These are phyloP conservation scores for Corythoichthys haematopterus DNA, from an alignment of 2,113 vertebrate genomes.

Conservation along the genomic window DNA sequence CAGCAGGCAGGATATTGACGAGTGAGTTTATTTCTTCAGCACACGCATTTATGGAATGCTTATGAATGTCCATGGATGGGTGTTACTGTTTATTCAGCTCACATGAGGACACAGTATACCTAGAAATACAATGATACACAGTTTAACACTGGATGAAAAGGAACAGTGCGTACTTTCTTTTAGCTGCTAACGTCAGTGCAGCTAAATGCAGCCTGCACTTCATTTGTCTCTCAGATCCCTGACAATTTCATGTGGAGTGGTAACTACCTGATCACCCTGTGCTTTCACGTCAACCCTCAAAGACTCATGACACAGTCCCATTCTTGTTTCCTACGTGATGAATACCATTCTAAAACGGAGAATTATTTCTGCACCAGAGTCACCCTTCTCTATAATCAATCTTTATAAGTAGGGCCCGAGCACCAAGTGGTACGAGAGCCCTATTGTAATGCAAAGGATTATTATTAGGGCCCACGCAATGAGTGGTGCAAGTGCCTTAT, in stretches of 20 bases:
- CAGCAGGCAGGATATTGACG: not conserved
- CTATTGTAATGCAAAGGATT: too few relatives aligned
- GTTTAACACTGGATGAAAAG: not conserved
- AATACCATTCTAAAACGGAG: slow-evolving; percentile 27
- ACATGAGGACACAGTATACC: not conserved
- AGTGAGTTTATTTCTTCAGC: not conserved
- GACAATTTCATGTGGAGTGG: slow-evolving; percentile 20
- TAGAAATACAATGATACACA: not conserved
- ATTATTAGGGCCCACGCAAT: too few relatives aligned
- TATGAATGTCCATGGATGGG: not conserved
- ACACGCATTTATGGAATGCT: not conserved
- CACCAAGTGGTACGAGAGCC: too few relatives aligned
- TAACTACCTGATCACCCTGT: slow-evolving; percentile 4
- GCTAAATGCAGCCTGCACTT: not conserved
- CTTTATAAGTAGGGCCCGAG: not conserved
- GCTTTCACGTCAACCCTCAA: slow-evolving; percentile 2
- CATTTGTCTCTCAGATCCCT: not conserved
- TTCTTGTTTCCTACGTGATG: slow-evolving; percentile 1
- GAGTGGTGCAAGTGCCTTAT: too few relatives aligned
- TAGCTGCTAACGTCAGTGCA: not conserved
- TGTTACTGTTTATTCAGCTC: not conserved
- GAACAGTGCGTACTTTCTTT: not conserved
- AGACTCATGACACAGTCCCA: slow-evolving; percentile 4
- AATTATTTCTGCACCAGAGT: slow-evolving; percentile 14
- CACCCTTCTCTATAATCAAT: slow-evolving; percentile 27